A percentile compares a stretch with the other conserved stretches of the same genome.
These are phyloP conservation scores for Acromyrmex charruanus DNA, from an alignment of 1,140 invertebrate genomes.

Conservation along the genomic window DNA sequence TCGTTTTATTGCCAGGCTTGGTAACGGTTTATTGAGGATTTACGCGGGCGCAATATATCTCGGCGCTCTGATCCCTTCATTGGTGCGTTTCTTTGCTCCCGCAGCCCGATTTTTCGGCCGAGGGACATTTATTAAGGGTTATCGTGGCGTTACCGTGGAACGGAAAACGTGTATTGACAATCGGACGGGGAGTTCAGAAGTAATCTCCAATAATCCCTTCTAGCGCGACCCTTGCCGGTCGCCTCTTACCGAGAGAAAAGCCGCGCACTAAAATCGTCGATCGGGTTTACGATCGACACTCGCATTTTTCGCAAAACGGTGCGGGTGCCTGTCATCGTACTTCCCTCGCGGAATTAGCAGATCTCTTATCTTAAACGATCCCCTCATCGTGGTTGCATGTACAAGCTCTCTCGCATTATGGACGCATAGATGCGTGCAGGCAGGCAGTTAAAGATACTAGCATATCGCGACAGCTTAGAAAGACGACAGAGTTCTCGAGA, in stretches of 20 bases:
- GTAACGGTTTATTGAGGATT: conserved; percentile 79
- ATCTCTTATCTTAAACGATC: conserved; percentile 45
- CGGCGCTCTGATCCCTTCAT: conserved; percentile 73
- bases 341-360: conserved; percentile 25
- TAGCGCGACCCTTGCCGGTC: conserved; percentile 34
- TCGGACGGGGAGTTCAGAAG: conserved; percentile 75
- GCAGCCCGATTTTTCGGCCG: conserved; percentile 72
- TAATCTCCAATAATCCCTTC: conserved; percentile 78
- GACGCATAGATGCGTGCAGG: conserved; percentile 19
- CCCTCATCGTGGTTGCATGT: conserved; percentile 18
- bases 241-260: neutral
- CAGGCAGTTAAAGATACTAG: conserved; percentile 36
- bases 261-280: conserved; percentile 56
- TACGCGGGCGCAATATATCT: conserved; percentile 76
- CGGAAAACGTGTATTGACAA: conserved; percentile 77
- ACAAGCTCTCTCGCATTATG: neutral
- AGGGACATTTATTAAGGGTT: conserved; percentile 79
- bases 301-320: conserved; percentile 23
- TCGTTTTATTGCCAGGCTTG: conserved; percentile 77
- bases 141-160: conserved; percentile 76
- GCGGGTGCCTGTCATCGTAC: conserved; percentile 22
- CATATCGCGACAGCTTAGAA: neutral
- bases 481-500: conserved; percentile 26
- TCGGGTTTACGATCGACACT: conserved; percentile 61
- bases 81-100: conserved; percentile 74